These are phyloP conservation scores for Paramuricea clavata DNA, from an alignment of 92 coral and sea anemone genomes.

Conservation along the genomic window DNA sequence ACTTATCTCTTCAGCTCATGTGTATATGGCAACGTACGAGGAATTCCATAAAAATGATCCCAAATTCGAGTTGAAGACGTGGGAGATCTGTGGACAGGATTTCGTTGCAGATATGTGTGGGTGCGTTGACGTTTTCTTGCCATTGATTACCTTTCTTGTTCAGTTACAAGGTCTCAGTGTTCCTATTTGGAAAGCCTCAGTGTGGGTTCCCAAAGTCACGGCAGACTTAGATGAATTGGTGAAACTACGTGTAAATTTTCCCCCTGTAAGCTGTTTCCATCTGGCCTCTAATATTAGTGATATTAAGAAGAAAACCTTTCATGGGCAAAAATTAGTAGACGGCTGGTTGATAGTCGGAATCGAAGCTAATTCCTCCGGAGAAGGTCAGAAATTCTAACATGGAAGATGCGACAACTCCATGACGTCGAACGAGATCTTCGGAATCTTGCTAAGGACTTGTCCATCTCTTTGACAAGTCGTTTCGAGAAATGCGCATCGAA, in stretches of 20 bases:
- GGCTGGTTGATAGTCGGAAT: not conserved
- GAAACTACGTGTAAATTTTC: not conserved
- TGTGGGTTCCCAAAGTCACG: constrained; percentile 5
- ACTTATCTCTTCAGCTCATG: not conserved
- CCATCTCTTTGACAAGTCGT: not conserved
- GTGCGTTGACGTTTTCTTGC: not conserved
- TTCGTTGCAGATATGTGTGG: constrained; percentile 16
- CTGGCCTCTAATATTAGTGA: not conserved
- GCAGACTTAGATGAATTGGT: not conserved
- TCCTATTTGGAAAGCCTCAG: constrained; percentile 21
- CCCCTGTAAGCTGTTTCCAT: not conserved
- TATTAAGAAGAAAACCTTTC: not conserved
- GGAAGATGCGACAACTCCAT: not conserved
- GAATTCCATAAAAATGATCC: not conserved
- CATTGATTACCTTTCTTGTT: not conserved
- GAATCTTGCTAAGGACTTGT: not conserved
- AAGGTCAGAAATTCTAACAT: not conserved
- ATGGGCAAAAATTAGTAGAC: not conserved
- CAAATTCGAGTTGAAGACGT: not conserved
- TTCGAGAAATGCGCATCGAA: not conserved
- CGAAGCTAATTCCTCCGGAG: not conserved
- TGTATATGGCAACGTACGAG: not conserved
- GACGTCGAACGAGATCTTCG: not conserved
- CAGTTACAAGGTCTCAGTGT: constrained; percentile 1
- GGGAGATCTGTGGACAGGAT: constrained; percentile 33